phyloP scores from a whole-genome alignment of 2,797 vertebrate genomes.

The Rallus crepitans region DNA sequence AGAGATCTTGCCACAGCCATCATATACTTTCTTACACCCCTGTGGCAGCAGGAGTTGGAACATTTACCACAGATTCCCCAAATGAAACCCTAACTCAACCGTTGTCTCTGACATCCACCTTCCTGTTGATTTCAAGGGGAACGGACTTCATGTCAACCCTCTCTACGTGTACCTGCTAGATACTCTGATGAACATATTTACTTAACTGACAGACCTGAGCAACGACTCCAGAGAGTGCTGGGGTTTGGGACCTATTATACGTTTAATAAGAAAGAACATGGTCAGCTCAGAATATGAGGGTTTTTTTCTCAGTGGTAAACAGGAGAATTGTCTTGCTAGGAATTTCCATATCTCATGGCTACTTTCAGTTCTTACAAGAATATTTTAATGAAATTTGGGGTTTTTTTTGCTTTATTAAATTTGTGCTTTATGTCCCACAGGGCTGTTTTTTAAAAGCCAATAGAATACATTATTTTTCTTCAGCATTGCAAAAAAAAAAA shows the following conservation, averaged over 20 bases:
- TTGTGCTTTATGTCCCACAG: neutral
- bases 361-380: neutral
- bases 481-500: neutral
- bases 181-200: constrained; percentile 21
- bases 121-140: constrained; percentile 1
- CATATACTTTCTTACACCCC: neutral
- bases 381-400: neutral
- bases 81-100: neutral
- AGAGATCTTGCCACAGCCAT: neutral
- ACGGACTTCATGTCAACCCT: neutral
- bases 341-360: neutral
- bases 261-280: neutral
- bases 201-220: constrained; percentile 13
- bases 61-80: neutral
- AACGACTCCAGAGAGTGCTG: neutral
- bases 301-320: neutral
- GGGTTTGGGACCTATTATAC: neutral
- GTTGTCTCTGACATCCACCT: neutral
- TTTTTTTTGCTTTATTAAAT: neutral
- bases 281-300: neutral
- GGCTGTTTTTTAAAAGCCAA: neutral
- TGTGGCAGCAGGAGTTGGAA: neutral
- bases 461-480: neutral
- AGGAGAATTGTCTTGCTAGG: neutral
- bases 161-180: neutral